phyloP scores from a whole-genome alignment of 2,888 invertebrate genomes.

The Caenorhabditis sp. region DNA sequence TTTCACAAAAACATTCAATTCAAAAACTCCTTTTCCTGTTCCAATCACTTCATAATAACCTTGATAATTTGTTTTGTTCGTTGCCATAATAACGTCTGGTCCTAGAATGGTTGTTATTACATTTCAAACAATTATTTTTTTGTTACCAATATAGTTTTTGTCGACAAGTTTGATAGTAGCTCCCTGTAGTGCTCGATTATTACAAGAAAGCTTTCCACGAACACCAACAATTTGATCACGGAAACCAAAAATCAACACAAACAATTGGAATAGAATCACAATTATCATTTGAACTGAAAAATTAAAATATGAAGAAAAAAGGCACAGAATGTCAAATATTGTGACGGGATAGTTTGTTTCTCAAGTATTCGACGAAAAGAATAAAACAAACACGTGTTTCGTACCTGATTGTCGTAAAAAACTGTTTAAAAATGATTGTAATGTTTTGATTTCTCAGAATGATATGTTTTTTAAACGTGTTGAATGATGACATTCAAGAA shows the following conservation, averaged over 20 bases:
- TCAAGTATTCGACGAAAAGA: no score
- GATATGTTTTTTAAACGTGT: no score
- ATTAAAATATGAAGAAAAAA: no score
- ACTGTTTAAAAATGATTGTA: no score
- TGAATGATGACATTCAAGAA: no score
- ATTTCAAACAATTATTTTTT: slow-evolving; percentile 4
- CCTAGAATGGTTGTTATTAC: slow-evolving; percentile 33
- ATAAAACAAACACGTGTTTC: no score
- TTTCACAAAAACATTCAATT: slow-evolving; percentile 49
- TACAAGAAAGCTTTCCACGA: slow-evolving; percentile 52
- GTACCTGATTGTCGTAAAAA: no score
- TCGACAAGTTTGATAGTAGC: slow-evolving; percentile 55
- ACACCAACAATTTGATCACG: slow-evolving; percentile 58
- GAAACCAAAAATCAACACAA: slow-evolving; percentile 22
- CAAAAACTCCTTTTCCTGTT: slow-evolving; percentile 45
- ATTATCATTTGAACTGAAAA: background rate
- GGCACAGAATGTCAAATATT: background rate
- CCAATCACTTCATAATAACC: slow-evolving; percentile 57
- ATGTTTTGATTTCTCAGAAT: no score
- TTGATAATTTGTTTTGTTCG: slow-evolving; percentile 49
- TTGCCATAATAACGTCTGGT: slow-evolving; percentile 53
- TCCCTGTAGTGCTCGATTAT: slow-evolving; percentile 44
- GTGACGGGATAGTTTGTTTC: no score
- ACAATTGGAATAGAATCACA: background rate
- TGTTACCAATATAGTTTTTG: slow-evolving; percentile 53